phyloP scores from a whole-genome alignment of 2,888 invertebrate genomes.

The Chesias legatella region DNA sequence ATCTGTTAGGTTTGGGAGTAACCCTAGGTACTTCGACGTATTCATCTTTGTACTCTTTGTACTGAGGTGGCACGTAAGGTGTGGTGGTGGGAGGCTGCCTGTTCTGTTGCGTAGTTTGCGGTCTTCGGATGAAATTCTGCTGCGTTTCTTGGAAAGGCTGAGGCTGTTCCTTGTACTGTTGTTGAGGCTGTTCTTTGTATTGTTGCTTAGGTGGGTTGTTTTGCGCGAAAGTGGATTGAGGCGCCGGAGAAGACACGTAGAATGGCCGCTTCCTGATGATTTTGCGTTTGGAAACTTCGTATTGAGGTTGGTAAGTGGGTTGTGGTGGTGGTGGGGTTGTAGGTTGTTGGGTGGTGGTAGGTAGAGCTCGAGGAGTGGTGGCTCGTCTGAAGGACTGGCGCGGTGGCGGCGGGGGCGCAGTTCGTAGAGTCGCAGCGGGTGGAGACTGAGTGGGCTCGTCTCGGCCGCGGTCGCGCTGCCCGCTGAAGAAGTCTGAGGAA shows the following conservation, averaged over 20 bases:
- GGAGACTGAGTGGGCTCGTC: conserved; percentile 47
- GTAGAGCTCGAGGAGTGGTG: conserved; percentile 61
- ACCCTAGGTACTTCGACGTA: conserved; percentile 73
- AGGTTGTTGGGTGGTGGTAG: conserved; percentile 38
- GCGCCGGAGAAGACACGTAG: conserved; percentile 49
- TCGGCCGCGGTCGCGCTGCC: conserved; percentile 68
- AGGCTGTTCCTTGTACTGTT: conserved; percentile 23
- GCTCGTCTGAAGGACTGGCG: conserved; percentile 59
- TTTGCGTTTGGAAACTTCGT: conserved; percentile 62
- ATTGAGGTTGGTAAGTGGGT: conserved; percentile 42
- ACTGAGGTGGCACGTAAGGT: conserved; percentile 61
- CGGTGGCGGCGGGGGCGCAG: conserved; percentile 42
- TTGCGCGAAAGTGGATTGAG: conserved; percentile 43
- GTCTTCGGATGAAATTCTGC: conserved; percentile 46
- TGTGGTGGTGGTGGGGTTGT: conserved; percentile 36
- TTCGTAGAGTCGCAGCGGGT: conserved; percentile 33
- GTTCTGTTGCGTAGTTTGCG: conserved; percentile 36
- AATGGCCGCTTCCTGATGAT: conserved; percentile 66
- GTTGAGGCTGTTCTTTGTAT: conserved; percentile 43
- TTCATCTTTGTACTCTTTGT: conserved; percentile 63
- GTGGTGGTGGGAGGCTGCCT: conserved; percentile 39
- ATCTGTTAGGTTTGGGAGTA: conserved; percentile 60
- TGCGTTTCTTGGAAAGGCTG: conserved; percentile 24
- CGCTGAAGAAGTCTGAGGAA: conserved; percentile 88
- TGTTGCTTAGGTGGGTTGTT: conserved; percentile 43